These are phyloP conservation scores for Cichladusa arquata DNA, from an alignment of 2,113 vertebrate genomes.

Conservation along the genomic window DNA sequence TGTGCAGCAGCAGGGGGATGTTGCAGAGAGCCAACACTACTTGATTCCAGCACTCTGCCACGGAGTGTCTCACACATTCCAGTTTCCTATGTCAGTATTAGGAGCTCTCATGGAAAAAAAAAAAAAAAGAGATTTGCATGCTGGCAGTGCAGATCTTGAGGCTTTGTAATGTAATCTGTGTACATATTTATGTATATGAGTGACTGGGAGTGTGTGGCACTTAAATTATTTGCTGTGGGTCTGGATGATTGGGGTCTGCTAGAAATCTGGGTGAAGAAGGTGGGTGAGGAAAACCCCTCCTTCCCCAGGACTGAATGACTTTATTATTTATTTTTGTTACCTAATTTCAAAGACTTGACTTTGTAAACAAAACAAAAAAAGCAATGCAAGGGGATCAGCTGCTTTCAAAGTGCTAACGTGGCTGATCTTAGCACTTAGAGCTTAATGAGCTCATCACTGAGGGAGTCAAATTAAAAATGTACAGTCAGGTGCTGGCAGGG, in stretches of 20 bases:
- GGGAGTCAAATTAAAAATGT: conserved; percentile 27
- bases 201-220: conserved; percentile 61
- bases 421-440: conserved; percentile 2
- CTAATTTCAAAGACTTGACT: conserved; percentile 50
- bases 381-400: conserved; percentile 37
- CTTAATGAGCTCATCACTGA: conserved; percentile 2
- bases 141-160: conserved; percentile 75
- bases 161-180: conserved; percentile 72
- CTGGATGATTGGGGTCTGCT: conserved; percentile 70
- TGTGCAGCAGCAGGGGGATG: conserved; percentile 12
- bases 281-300: conserved; percentile 3
- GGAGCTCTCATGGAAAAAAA: conserved; percentile 41
- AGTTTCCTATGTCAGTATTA: conserved; percentile 69
- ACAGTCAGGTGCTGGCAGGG: not conserved
- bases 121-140: conserved; percentile 60
- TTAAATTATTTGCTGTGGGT: conserved; percentile 76
- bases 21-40: conserved; percentile 17
- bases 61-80: conserved; percentile 76
- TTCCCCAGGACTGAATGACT: conserved; percentile 37
- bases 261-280: conserved; percentile 44
- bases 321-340: conserved; percentile 63
- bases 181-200: conserved; percentile 75
- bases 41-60: conserved; percentile 52
- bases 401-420: conserved; percentile 23
- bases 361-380: not conserved